These are phyloP conservation scores for Araneus ventricosus DNA, from an alignment of 1,140 invertebrate genomes.

Conservation along the genomic window DNA sequence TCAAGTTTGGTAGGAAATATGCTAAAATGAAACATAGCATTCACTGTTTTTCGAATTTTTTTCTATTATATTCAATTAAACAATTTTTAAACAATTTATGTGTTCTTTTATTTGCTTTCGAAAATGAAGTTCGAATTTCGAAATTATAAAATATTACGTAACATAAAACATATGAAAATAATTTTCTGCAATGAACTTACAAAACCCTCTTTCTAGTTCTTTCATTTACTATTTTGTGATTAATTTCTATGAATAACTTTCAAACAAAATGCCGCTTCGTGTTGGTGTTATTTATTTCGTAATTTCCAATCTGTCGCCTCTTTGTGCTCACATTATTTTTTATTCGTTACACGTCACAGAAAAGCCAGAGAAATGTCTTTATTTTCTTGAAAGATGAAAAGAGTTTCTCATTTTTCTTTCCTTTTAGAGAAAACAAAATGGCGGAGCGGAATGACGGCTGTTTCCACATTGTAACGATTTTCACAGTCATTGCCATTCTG, in stretches of 20 bases:
- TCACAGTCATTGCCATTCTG: constrained; percentile 50
- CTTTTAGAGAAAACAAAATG: constrained; percentile 25
- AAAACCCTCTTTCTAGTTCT: too few species aligned
- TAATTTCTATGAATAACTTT: background rate
- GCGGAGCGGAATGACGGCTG: constrained; percentile 19
- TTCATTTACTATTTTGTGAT: too few species aligned
- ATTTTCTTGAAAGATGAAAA: constrained; percentile 29
- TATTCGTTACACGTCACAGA: background rate
- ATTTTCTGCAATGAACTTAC: too few species aligned
- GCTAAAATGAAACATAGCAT: too few species aligned
- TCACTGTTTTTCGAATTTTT: too few species aligned
- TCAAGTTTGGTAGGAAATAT: too few species aligned
- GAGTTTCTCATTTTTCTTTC: background rate
- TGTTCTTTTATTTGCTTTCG: too few species aligned
- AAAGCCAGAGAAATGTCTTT: background rate
- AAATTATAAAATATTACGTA: too few species aligned
- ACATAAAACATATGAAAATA: too few species aligned
- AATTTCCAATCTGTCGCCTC: background rate
- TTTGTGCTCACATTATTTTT: constrained; percentile 9
- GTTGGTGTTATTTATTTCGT: background rate
- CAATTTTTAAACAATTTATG: too few species aligned
- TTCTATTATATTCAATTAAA: too few species aligned
- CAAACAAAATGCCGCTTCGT: background rate
- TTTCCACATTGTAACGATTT: constrained; percentile 48
- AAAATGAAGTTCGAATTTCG: too few species aligned